Base-by-base conservation (phyloP, 1,140 invertebrate genomes). In the Pachypsylla venusta region DNA sequence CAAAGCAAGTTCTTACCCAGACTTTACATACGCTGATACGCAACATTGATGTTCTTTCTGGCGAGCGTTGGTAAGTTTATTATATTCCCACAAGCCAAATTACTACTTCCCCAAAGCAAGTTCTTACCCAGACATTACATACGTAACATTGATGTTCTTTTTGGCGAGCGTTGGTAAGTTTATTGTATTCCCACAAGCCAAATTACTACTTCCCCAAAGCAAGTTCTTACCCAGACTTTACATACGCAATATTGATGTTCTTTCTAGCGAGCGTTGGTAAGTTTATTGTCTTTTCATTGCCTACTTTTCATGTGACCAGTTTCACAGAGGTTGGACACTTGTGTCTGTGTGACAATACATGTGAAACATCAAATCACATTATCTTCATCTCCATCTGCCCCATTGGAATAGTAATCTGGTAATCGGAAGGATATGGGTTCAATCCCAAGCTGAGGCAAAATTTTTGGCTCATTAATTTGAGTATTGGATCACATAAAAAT, bases 151-250 rank as follows among this genome's bases (percentile, higher is more conserved):
- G 1, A 75, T 81, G 13, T 83, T 82, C 62, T 73, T 81, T 12
- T 74, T 76, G 2, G 79, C 77, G 62, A 83, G 77, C 61, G 67
- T 81, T 59, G 77, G 76, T 75, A 68, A 62, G 57, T 56, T 57
- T 79, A 57, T 81, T 81, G 77, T 82, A 81, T 62, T 73, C 77
- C n/a, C 80, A 81, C 67, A 82, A 81, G 59, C 80, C 82, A 0
- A 84, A 85, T 64, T 84, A 84, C 64, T 82, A 82, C 62, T 85
- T 84, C 62, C 82, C 83, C 0, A 84, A 83, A 70, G 77, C 77
- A 30, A 79, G 82, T 55, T 74, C 75, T 14, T 82, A 81, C 68
- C 77, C 79, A 0, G 81, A 83, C 67, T 64, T 82, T 35, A 82
- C 80, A 67, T 82, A 79, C 1, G 79, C 80, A 2, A 81, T 79